These are phyloP conservation scores for Bhutanitis thaidina DNA, from an alignment of 2,888 invertebrate genomes.

Conservation along the genomic window DNA sequence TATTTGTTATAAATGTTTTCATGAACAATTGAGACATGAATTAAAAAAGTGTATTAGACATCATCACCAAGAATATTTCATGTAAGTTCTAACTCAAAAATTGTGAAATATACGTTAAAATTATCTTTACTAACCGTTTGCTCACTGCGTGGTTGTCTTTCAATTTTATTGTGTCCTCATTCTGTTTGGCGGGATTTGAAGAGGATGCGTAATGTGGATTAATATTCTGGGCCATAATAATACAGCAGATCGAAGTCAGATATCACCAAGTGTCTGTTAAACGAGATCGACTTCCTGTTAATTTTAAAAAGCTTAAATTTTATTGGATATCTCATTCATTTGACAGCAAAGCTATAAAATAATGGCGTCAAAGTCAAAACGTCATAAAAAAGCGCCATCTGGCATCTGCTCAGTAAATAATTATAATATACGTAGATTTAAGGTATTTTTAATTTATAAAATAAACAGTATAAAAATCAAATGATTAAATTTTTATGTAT, in stretches of 20 bases:
- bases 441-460: no score
- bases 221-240: slow-evolving; percentile 91
- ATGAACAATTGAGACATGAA: no score
- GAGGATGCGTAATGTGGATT: slow-evolving; percentile 89
- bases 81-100: slow-evolving; percentile 19
- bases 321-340: slow-evolving; percentile 61
- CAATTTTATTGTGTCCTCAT: slow-evolving; percentile 87
- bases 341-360: slow-evolving; percentile 51
- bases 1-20: no score
- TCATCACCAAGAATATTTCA: no score
- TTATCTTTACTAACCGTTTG: slow-evolving; percentile 84
- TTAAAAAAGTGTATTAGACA: no score
- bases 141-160: slow-evolving; percentile 94
- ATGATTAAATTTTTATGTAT: no score
- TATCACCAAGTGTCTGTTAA: slow-evolving; percentile 67
- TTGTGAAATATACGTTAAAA: slow-evolving; percentile 21
- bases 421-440: no score
- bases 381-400: slow-evolving; percentile 16
- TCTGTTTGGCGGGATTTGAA: slow-evolving; percentile 87
- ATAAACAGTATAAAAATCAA: no score
- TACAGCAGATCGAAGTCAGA: slow-evolving; percentile 46
- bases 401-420: no score
- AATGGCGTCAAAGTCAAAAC: slow-evolving; percentile 59
- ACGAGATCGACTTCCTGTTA: slow-evolving; percentile 64
- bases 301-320: slow-evolving; percentile 76